Percentiles rank a stretch among this genome's conserved stretches.
Conservation (phyloP, 2,797 vertebrate genomes). For the Sebastes matsubarae region DNA sequence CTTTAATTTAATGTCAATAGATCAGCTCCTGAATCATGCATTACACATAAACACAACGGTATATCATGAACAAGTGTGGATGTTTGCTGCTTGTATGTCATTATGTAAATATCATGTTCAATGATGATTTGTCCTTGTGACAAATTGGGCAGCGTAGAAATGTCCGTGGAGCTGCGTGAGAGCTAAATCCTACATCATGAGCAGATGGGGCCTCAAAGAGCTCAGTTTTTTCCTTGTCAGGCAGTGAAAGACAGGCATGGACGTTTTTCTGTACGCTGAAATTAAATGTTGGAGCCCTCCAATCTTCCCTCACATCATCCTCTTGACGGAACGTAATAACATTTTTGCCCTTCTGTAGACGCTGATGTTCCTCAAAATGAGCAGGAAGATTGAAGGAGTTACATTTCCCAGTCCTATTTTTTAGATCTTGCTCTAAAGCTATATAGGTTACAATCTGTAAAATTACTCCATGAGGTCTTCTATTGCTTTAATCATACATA, state of each 20-base stretch:
- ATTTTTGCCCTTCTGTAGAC: constrained; percentile 17
- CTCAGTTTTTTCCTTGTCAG: constrained; percentile 54
- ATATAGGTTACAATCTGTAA: background rate
- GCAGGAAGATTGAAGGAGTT: background rate
- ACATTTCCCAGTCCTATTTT: background rate
- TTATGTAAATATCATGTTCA: background rate
- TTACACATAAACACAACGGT: background rate
- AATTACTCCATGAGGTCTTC: background rate
- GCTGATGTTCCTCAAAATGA: constrained; percentile 16
- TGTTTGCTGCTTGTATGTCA: background rate
- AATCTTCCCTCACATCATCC: constrained; percentile 47
- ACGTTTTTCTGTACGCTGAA: constrained; percentile 34
- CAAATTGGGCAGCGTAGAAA: constrained; percentile 22
- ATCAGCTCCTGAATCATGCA: background rate
- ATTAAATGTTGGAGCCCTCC: constrained; percentile 59
- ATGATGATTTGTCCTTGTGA: constrained; percentile 28
- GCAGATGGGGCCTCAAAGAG: constrained; percentile 45
- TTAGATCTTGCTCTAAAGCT: background rate
- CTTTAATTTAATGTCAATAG: background rate
- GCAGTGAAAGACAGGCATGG: constrained; percentile 49
- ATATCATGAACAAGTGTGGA: background rate
- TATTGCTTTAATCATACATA: background rate
- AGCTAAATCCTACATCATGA: constrained; percentile 52
- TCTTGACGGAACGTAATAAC: constrained; percentile 36
- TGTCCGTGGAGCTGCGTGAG: constrained; percentile 25